phyloP scores from a whole-genome alignment of 2,113 vertebrate genomes.

The Arvicanthis niloticus region DNA sequence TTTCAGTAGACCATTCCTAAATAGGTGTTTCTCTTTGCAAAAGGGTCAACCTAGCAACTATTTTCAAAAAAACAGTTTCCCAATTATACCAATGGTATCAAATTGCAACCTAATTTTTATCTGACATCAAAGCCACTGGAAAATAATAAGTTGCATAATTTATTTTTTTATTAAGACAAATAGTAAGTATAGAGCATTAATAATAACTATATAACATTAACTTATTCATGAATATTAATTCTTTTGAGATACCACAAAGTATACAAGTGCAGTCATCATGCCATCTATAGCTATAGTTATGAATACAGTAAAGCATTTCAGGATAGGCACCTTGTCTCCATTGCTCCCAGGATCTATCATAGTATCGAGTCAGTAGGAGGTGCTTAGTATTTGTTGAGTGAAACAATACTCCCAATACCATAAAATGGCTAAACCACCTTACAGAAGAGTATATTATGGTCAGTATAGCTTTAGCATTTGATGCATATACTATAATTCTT shows the following conservation, averaged over 20 bases:
- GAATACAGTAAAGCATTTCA: not conserved
- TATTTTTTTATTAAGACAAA: slow-evolving; percentile 42
- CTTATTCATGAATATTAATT: slow-evolving; percentile 44
- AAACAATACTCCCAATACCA: slow-evolving; percentile 36
- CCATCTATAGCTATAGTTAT: not conserved
- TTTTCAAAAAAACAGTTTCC: slow-evolving; percentile 45
- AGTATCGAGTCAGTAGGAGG: not conserved
- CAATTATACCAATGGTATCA: not conserved
- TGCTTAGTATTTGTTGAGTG: slow-evolving; percentile 38
- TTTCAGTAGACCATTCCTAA: slow-evolving; percentile 41
- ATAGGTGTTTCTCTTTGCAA: slow-evolving; percentile 10
- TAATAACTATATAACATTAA: slow-evolving; percentile 3
- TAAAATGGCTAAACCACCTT: slow-evolving; percentile 17
- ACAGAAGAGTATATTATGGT: slow-evolving; percentile 25
- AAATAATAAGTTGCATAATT: slow-evolving; percentile 23
- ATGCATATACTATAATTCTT: slow-evolving; percentile 17
- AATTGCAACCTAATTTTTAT: slow-evolving; percentile 58
- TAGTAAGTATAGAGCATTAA: not conserved
- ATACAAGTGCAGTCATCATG: not conserved
- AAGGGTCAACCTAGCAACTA: slow-evolving; percentile 29
- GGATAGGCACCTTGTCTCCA: not conserved
- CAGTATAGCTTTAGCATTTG: not conserved
- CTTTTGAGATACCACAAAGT: not conserved
- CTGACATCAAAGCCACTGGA: slow-evolving; percentile 41
- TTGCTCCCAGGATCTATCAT: not conserved